phyloP scores from a whole-genome alignment of 2,113 vertebrate species.

The Centropus bengalensis region DNA sequence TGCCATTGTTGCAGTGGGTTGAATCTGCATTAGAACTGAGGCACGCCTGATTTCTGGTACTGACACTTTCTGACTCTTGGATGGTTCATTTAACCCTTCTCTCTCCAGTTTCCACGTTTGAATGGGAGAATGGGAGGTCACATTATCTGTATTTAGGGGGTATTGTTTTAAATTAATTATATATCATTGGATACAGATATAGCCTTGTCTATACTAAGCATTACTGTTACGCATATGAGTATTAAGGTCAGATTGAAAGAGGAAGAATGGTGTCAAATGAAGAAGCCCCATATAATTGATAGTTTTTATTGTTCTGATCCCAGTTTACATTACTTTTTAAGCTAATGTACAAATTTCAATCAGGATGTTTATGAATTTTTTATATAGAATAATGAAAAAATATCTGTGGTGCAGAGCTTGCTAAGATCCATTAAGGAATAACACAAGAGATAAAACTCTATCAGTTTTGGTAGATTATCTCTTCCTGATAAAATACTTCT shows the following conservation, averaged over 20 bases:
- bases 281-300: background rate
- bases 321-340: background rate
- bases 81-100: background rate
- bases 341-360: background rate
- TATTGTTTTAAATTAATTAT: background rate
- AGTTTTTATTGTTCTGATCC: background rate
- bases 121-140: background rate
- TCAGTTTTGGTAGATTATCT: constrained; percentile 8
- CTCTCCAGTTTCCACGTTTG: background rate
- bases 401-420: background rate
- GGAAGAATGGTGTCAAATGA: background rate
- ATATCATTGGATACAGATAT: background rate
- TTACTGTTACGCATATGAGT: background rate
- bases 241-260: background rate
- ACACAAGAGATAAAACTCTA: background rate
- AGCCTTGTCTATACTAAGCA: background rate
- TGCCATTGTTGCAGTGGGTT: rapidly evolving
- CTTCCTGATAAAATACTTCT: constrained; percentile 22
- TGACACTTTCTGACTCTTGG: background rate
- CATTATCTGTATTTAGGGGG: background rate
- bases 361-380: background rate
- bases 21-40: background rate
- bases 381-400: background rate
- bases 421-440: background rate
- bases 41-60: background rate